Evolutionary conservation across 1,140 invertebrate genomes (phyloP).

Genomic region (Drosophila pruinosa): DNA sequence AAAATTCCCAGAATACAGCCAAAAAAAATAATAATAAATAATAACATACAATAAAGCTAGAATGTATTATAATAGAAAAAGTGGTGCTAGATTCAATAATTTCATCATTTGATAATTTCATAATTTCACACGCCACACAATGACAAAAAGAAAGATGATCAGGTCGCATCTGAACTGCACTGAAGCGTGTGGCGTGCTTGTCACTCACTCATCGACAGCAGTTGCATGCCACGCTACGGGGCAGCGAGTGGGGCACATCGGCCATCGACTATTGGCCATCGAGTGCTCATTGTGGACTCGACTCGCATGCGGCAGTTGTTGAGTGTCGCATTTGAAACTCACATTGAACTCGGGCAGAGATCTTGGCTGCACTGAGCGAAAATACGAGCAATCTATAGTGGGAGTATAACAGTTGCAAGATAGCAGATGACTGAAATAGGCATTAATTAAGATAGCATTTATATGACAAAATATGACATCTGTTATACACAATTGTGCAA

Average conservation of each 20-base stretch:
- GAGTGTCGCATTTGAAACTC: too few relatives aligned
- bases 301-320: neutral
- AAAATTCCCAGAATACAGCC: neutral
- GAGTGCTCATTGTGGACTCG: conserved; percentile 11
- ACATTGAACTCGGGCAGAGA: too few relatives aligned
- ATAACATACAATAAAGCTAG: neutral
- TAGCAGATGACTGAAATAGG: too few relatives aligned
- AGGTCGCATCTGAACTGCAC: neutral
- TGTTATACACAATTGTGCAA: too few relatives aligned
- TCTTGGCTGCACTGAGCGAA: too few relatives aligned
- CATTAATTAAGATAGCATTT: too few relatives aligned
- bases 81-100: neutral
- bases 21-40: too few relatives aligned
- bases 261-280: neutral
- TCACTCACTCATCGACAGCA: conserved; percentile 4
- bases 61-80: neutral
- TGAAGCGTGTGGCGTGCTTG: conserved; percentile 20
- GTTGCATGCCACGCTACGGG: neutral
- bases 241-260: neutral
- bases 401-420: too few relatives aligned
- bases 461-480: too few relatives aligned
- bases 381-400: too few relatives aligned
- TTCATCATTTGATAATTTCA: conserved; percentile 33
- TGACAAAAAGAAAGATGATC: neutral
- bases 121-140: conserved; percentile 42